phyloP scores from a whole-genome alignment of 2,797 vertebrate genomes.

The Poecile montanus region DNA sequence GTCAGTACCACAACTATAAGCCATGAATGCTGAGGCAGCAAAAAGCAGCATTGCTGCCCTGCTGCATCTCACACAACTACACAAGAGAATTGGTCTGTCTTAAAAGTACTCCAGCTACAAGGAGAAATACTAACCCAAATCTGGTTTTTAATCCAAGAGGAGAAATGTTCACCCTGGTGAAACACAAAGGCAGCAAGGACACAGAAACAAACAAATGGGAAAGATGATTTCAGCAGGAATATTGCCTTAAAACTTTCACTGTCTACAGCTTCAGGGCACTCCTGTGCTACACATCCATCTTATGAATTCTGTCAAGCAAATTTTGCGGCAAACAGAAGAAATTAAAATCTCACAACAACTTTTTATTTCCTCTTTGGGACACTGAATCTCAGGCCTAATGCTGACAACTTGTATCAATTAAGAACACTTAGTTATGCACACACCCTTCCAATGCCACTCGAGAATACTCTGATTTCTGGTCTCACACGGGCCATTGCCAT shows the following conservation, averaged over 20 bases:
- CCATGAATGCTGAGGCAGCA: not conserved
- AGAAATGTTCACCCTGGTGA: not conserved
- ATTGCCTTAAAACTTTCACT: not conserved
- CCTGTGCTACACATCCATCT: not conserved
- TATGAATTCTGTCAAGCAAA: accelerated
- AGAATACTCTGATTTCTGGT: not conserved
- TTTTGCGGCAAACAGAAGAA: not conserved
- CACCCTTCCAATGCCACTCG: not conserved
- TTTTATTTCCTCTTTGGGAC: not conserved
- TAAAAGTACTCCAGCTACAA: not conserved
- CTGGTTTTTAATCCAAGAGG: not conserved
- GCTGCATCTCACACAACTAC: not conserved
- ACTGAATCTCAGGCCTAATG: not conserved
- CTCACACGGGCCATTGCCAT: not conserved
- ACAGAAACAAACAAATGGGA: not conserved
- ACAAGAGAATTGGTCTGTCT: not conserved
- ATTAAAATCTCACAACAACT: not conserved
- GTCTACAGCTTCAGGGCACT: not conserved
- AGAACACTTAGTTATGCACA: not conserved
- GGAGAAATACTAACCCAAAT: not conserved
- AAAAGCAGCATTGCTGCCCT: not conserved
- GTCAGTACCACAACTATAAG: accelerated
- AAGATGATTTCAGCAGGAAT: not conserved
- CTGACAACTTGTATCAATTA: not conserved
- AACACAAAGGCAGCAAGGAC: not conserved